Base-by-base conservation (phyloP, 1,140 invertebrate species). In the Ridgeia piscesae region DNA sequence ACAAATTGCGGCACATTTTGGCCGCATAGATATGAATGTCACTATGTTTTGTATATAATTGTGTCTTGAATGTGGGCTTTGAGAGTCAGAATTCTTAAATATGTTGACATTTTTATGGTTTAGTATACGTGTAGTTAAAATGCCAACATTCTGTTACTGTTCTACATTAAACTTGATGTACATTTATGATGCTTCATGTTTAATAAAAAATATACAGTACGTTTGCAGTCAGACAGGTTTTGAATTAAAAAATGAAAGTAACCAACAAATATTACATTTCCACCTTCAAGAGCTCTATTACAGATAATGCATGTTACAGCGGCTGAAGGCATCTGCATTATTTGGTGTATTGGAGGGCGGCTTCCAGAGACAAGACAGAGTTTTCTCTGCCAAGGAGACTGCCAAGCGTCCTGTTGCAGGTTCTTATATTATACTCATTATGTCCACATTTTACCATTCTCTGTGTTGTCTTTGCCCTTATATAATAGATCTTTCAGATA, bases 281-380 rank as follows among this genome's bases (percentile, higher is more conserved):
- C n/a, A n/a, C n/a, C n/a, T n/a, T n/a, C n/a, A n/a, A n/a, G n/a
- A n/a, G n/a, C n/a, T n/a, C n/a, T n/a, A n/a, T n/a, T n/a, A n/a
- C n/a, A n/a, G n/a, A n/a, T n/a, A n/a, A n/a, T n/a, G 11, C 17
- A 14, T 77, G 58, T 77, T 77, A 21, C 93, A 96, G 94, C 93
- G 94, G 89, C 92, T 96, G 27, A 93, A 95, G 92, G 94, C 94
- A 21, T 94, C 94, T 89, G 94, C 94, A 11, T 94, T 98, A 93
- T 96, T 98, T 96, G 98, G 97, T 92, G 97, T 97, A 2, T 96
- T 99, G 91, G 97, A 97, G 93, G 98, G 98, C 89, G 97, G 98
- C 34, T 98, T 97, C 94, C 96, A 96, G 95, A 94, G 97, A 27
- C 95, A 96, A 42, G 94, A 95, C 33, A 93, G 96, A 91, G 92